Conservation (phyloP, 2,113 vertebrate species). For the Pseudorasbora parva region DNA sequence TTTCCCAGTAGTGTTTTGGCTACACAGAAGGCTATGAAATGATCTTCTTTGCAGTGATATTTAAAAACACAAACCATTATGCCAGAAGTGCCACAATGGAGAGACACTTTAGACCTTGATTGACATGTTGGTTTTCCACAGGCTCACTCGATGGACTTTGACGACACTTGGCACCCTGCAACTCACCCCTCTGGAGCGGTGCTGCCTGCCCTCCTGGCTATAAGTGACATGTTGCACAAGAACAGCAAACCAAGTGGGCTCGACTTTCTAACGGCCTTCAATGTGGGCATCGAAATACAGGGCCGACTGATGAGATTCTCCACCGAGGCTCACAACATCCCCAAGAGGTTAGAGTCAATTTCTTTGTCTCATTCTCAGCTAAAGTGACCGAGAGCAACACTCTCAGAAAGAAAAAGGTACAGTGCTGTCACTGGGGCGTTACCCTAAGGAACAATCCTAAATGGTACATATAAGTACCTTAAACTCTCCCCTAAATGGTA, state of each 20-base stretch:
- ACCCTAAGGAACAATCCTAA: no score
- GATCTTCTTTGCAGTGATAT: background rate
- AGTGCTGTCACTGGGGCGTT: no score
- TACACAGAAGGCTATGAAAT: background rate
- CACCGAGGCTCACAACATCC: constrained; percentile 83
- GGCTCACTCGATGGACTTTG: constrained; percentile 91
- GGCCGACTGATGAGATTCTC: constrained; percentile 88
- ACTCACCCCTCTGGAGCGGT: constrained; percentile 88
- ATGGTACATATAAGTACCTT: no score
- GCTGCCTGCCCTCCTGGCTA: constrained; percentile 83
- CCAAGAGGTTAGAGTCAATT: constrained; percentile 78
- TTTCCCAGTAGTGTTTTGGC: background rate
- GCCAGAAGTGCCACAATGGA: background rate
- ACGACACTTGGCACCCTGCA: constrained; percentile 90
- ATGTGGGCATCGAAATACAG: constrained; percentile 87
- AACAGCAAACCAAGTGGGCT: constrained; percentile 79
- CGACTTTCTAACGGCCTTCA: constrained; percentile 85
- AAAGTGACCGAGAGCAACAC: background rate
- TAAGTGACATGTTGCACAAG: constrained; percentile 81
- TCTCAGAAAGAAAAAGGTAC: no score
- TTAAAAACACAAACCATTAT: background rate
- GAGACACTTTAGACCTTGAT: background rate
- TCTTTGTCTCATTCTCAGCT: background rate
- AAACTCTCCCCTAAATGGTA: no score
- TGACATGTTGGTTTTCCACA: constrained; percentile 57